Evolutionary conservation across 2,797 vertebrate species (phyloP).

Genomic region (Lithobates sylvaticus): DNA sequence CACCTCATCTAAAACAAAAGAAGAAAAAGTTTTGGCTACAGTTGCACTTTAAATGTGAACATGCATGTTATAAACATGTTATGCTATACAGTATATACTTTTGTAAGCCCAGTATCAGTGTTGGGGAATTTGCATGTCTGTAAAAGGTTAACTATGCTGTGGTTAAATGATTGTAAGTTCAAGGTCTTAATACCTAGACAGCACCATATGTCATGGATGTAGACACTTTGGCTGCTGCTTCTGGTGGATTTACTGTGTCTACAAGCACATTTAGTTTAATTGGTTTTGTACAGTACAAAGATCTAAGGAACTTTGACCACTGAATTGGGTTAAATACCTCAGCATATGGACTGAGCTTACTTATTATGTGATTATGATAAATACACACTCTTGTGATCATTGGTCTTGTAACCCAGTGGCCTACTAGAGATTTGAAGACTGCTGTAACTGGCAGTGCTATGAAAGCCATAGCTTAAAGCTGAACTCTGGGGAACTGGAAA

Average conservation of each 20-base stretch:
- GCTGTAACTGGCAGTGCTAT: background rate
- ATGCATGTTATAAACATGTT: background rate
- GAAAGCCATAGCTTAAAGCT: too few relatives aligned
- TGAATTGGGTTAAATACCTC: background rate
- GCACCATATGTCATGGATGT: conserved; percentile 54
- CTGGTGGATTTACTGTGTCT: conserved; percentile 26
- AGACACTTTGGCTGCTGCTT: conserved; percentile 6
- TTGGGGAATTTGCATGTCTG: background rate
- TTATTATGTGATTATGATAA: conserved; percentile 13
- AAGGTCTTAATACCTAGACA: conserved; percentile 37
- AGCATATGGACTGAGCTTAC: conserved; percentile 20
- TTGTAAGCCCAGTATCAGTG: background rate
- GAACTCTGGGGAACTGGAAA: too few relatives aligned
- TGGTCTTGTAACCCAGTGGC: background rate
- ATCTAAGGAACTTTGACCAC: background rate
- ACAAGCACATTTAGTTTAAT: conserved; percentile 21
- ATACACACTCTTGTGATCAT: background rate
- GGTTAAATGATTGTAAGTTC: conserved; percentile 6
- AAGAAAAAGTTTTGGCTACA: too few relatives aligned
- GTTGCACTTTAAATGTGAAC: too few relatives aligned
- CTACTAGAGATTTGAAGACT: background rate
- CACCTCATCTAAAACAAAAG: too few relatives aligned
- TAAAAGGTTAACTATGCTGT: background rate
- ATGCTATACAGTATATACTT: background rate
- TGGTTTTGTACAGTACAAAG: conserved; percentile 25